Percentiles rank a stretch among this genome's conserved stretches.
Evolutionary conservation across 2,797 vertebrate genomes (phyloP).

Genomic region (Alca torda): DNA sequence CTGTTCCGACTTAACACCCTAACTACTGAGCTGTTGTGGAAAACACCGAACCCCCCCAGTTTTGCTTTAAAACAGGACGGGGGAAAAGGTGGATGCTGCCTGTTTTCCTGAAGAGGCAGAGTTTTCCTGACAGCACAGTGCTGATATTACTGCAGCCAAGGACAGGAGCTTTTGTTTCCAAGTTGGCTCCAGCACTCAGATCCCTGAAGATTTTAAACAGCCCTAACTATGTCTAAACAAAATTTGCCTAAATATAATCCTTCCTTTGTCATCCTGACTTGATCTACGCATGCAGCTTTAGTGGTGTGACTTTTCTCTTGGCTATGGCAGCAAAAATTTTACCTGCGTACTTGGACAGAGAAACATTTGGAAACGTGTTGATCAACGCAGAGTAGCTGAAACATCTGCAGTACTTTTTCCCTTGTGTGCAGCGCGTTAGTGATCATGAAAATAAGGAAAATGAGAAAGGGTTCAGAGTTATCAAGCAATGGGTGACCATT

Average conservation of each 20-base stretch:
- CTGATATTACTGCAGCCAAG: not conserved
- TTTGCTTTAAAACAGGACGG: not conserved
- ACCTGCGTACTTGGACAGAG: not conserved
- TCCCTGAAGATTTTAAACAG: conserved; percentile 18
- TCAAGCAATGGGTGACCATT: not conserved
- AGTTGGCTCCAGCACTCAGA: not conserved
- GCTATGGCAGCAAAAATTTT: not conserved
- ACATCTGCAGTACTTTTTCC: not conserved
- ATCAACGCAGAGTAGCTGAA: not conserved
- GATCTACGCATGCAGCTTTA: not conserved
- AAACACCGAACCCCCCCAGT: not conserved
- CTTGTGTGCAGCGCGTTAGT: not conserved
- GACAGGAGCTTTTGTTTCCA: not conserved
- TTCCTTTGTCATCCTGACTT: not conserved
- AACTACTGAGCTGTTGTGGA: not conserved
- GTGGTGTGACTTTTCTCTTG: not conserved
- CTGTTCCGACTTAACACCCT: not conserved
- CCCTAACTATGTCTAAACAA: not conserved
- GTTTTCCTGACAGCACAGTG: not conserved
- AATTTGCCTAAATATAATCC: not conserved
- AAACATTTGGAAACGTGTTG: not conserved
- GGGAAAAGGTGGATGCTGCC: not conserved
- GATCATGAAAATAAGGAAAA: not conserved
- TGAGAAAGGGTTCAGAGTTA: not conserved
- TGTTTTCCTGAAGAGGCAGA: not conserved